Evolutionary conservation across 2,113 vertebrate species (phyloP).

Genomic region (Cranoglanis bouderius): DNA sequence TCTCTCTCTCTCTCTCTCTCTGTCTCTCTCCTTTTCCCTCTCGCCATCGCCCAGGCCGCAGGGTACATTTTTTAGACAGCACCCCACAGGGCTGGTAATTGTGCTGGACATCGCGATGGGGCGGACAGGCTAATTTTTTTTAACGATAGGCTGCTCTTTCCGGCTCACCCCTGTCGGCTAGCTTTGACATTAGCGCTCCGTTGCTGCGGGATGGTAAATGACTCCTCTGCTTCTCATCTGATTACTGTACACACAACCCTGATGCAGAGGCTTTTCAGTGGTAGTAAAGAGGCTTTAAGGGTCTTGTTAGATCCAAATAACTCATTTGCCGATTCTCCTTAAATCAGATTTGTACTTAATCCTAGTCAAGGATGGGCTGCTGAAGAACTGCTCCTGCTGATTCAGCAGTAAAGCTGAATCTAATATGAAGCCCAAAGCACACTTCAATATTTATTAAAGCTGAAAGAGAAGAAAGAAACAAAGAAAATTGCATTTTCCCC

Average conservation of each 20-base stretch:
- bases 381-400: conserved; percentile 17
- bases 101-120: conserved; percentile 45
- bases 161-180: conserved; percentile 43
- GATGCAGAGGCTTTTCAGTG: conserved; percentile 5
- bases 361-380: not conserved
- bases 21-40: too few species aligned
- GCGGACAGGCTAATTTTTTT: conserved; percentile 45
- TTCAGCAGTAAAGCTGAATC: conserved; percentile 1
- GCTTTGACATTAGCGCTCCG: conserved; percentile 48
- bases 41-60: not conserved
- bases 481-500: not conserved
- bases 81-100: conserved; percentile 54
- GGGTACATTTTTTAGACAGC: conserved; percentile 45
- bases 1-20: not conserved
- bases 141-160: conserved; percentile 41
- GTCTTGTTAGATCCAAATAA: conserved; percentile 28
- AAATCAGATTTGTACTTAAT: conserved; percentile 18
- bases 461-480: not conserved
- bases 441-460: not conserved
- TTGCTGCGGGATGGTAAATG: conserved; percentile 44
- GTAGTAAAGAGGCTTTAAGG: not conserved
- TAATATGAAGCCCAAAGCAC: not conserved
- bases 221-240: conserved; percentile 47
- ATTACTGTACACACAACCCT: conserved; percentile 46
- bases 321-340: conserved; percentile 23